phyloP scores from a whole-genome alignment of 2,113 vertebrate genomes.

The Periophthalmus modestus region DNA sequence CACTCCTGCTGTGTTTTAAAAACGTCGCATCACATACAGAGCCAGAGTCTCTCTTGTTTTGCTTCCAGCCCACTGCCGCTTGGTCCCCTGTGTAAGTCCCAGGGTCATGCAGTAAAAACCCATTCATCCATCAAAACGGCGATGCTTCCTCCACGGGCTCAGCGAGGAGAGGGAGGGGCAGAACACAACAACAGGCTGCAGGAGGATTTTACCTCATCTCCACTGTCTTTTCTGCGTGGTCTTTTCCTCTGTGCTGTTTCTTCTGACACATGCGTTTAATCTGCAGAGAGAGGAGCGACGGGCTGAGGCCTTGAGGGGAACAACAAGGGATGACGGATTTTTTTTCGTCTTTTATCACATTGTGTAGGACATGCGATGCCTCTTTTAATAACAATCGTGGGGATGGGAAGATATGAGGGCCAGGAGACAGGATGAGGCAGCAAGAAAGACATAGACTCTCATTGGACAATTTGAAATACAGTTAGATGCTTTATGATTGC shows the following conservation, averaged over 20 bases:
- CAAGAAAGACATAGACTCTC: constrained; percentile 28
- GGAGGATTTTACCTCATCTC: constrained; percentile 46
- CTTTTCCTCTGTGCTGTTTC: constrained; percentile 39
- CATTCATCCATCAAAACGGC: constrained; percentile 66
- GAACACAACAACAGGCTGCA: constrained; percentile 21
- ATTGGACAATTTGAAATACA: constrained; percentile 35
- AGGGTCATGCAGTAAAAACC: constrained; percentile 56
- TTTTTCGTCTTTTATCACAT: constrained; percentile 46
- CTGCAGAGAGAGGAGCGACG: constrained; percentile 47
- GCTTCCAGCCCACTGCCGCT: constrained; percentile 52
- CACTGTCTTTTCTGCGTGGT: constrained; percentile 37
- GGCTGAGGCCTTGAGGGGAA: constrained; percentile 25
- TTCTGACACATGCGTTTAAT: constrained; percentile 47
- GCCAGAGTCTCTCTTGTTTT: constrained; percentile 49
- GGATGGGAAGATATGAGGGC: constrained; percentile 35
- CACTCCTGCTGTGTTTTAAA: constrained; percentile 33
- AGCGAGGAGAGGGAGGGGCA: constrained; percentile 30
- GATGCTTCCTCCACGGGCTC: constrained; percentile 45
- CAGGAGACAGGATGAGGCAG: constrained; percentile 38
- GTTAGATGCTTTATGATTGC: neutral
- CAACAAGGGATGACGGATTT: constrained; percentile 23
- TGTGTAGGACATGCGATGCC: constrained; percentile 38
- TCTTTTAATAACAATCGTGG: constrained; percentile 58
- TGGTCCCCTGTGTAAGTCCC: constrained; percentile 51
- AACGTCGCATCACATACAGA: constrained; percentile 12